Conservation (phyloP, 1,140 invertebrate genomes). For the Diprion similis region DNA sequence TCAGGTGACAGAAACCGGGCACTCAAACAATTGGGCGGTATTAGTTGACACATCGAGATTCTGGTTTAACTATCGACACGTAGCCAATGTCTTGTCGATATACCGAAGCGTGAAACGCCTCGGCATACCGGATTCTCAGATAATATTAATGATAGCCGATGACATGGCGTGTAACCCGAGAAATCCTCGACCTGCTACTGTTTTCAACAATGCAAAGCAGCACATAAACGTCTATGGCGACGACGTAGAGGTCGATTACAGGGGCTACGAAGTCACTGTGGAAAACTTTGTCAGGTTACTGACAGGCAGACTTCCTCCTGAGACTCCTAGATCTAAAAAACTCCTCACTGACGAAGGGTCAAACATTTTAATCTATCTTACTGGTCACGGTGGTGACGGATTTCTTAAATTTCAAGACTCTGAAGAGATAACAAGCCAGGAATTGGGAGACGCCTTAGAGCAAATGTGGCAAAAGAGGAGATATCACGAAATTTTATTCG, state of each 20-base stretch:
- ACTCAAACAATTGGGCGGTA: constrained; percentile 99
- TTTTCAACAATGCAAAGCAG: constrained; percentile 98
- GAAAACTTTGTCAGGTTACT: constrained; percentile 98
- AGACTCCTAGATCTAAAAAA: constrained; percentile 94
- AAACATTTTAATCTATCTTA: constrained; percentile 97
- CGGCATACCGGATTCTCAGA: constrained; percentile 96
- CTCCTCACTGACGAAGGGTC: constrained; percentile 95
- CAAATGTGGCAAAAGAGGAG: constrained; percentile 99
- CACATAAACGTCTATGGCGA: constrained; percentile 99
- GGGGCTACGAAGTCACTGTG: constrained; percentile 97
- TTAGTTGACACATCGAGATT: constrained; percentile 97
- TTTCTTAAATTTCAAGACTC: constrained; percentile 99
- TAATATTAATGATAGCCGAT: constrained; percentile 98
- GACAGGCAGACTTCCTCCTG: constrained; percentile 88
- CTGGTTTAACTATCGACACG: constrained; percentile 99
- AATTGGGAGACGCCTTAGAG: constrained; percentile 97
- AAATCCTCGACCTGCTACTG: constrained; percentile 96
- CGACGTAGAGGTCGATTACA: constrained; percentile 99
- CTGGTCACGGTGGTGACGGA: constrained; percentile 98
- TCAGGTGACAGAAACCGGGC: constrained; percentile 62
- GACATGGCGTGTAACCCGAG: constrained; percentile 99
- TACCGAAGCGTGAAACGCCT: constrained; percentile 97
- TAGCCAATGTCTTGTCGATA: constrained; percentile 97
- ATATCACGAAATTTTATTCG: constrained; percentile 99
- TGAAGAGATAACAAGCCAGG: constrained; percentile 98